Evolutionary conservation across 2,797 vertebrate species (phyloP).

Genomic region (Eulemur rubriventer): DNA sequence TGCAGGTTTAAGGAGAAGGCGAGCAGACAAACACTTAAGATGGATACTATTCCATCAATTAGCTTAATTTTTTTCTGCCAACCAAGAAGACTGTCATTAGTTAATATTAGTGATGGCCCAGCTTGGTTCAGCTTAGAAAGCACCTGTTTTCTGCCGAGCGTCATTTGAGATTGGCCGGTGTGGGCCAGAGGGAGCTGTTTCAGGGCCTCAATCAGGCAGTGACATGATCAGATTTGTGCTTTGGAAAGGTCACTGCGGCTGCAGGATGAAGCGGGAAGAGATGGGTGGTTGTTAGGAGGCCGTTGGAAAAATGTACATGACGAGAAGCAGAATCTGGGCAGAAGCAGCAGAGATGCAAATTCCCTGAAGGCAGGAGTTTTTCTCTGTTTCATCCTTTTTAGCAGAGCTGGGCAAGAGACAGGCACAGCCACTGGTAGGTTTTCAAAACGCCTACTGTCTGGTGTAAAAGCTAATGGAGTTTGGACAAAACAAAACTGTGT

Average conservation of each 20-base stretch:
- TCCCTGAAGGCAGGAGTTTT: not conserved
- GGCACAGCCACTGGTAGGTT: not conserved
- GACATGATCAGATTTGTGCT: constrained; percentile 60
- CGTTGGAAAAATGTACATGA: not conserved
- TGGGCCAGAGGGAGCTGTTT: constrained; percentile 58
- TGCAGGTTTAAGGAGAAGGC: constrained; percentile 29
- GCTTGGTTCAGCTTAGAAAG: not conserved
- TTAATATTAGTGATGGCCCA: constrained; percentile 32
- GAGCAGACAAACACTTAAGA: constrained; percentile 28
- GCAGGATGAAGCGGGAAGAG: not conserved
- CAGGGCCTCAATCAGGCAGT: constrained; percentile 40
- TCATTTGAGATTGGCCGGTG: not conserved
- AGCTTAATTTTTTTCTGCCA: constrained; percentile 57
- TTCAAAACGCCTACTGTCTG: not conserved
- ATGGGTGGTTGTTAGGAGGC: not conserved
- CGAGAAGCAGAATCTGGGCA: not conserved
- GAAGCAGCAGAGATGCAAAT: not conserved
- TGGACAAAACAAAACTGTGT: not conserved
- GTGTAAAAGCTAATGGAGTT: not conserved
- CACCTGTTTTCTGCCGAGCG: not conserved
- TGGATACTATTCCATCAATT: constrained; percentile 60
- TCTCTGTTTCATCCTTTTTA: not conserved
- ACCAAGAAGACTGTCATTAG: constrained; percentile 13
- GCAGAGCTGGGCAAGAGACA: not conserved
- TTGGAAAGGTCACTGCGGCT: constrained; percentile 50